Conservation (phyloP, 2,113 vertebrate genomes). For the Ailurus styani region DNA sequence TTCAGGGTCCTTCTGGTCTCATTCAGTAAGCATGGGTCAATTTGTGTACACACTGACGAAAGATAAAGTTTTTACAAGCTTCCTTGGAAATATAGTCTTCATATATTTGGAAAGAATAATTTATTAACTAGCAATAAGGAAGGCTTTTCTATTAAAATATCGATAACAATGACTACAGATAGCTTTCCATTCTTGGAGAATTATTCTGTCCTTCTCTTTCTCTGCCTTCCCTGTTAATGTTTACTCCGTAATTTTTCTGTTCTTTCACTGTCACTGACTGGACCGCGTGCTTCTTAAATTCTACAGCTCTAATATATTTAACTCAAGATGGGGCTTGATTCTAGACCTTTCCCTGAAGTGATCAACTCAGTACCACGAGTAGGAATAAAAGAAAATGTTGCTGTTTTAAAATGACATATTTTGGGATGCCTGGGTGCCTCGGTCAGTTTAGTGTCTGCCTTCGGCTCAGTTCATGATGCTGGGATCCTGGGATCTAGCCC, state of each 20-base stretch:
- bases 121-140: constrained; percentile 63
- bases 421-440: background rate
- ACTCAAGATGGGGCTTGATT: background rate
- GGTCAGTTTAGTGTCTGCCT: background rate
- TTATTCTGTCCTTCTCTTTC: background rate
- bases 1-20: constrained; percentile 54
- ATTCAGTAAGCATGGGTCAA: constrained; percentile 44
- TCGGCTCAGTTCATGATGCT: background rate
- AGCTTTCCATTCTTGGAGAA: background rate
- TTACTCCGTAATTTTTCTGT: background rate
- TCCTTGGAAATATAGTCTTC: constrained; percentile 71
- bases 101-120: constrained; percentile 58
- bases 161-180: background rate
- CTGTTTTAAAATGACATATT: background rate
- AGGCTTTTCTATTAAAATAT: constrained; percentile 69
- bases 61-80: constrained; percentile 68
- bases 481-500: background rate
- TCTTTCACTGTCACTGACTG: background rate
- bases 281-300: background rate
- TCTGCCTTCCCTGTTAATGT: background rate
- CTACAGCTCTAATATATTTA: background rate
- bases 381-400: background rate
- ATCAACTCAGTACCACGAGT: background rate
- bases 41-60: constrained; percentile 62
- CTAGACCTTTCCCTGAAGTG: background rate